Base-by-base conservation (phyloP, 2,888 invertebrate species). In the Cylindroiulus punctatus region DNA sequence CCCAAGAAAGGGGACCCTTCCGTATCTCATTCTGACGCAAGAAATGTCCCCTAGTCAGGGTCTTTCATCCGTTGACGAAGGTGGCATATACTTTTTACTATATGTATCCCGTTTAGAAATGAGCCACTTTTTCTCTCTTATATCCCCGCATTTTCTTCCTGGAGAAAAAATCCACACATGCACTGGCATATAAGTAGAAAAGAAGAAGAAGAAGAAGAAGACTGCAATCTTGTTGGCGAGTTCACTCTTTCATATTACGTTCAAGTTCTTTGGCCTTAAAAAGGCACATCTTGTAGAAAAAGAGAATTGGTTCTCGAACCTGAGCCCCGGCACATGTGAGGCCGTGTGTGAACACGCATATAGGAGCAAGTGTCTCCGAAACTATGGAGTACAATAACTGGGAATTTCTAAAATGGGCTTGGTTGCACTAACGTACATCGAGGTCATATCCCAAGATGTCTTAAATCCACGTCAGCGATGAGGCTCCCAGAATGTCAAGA, bases 141-240 rank as follows among this genome's bases (percentile, higher is more conserved):
- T 76, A 76, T 76, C 76, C 76, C 76, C 76, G 76, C 76, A 76
- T 76, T 76, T 76, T 76, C 76, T 76, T 76, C 30, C 76, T 76
- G 30, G 76, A 76, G 26, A 65, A 76, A 26, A 65, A 65, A 65
- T 65, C 65, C 26, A 17, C 30, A 17, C 30, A 30, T 26, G 76
- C n/a, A n/a, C n/a, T n/a, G 76, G 76, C 26, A 76, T 32, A 76
- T 76, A 76, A 30, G 30, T 76, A 76, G 30, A 76, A 76, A 76
- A 76, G 76, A 76, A 76, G 36, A 36, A 36, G 36, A 36, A 36
- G 36, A 36, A 36, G 30, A 76, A 76, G 83, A 83, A 42, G 44
- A 83, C 40, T 83, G 40, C 83, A 83, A 83, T 83, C 83, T 83
- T 44, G 83, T 83, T 83, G 83, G 83, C 44, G 83, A 83, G 44